Conservation (phyloP, 2,888 invertebrate species). For the Lasioglossum marginatum region DNA sequence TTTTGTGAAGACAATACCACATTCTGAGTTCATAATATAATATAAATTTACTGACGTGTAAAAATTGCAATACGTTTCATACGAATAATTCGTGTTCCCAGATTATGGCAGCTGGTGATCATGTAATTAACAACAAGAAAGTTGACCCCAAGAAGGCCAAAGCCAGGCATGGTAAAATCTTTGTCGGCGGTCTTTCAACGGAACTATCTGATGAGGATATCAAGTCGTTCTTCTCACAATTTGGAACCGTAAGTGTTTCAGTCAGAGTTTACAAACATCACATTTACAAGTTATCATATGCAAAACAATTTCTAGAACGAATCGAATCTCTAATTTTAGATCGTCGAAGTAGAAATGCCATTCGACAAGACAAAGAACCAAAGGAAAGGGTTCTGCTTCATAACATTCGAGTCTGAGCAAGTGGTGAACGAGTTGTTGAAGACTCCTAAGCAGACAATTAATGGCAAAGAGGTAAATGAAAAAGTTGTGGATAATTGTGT, state of each 20-base stretch:
- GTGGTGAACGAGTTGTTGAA: constrained; percentile 96
- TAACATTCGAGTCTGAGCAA: constrained; percentile 98
- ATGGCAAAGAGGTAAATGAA: constrained; percentile 93
- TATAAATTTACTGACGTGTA: background rate
- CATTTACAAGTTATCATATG: no score
- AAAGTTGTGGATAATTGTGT: background rate
- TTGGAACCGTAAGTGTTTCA: constrained; percentile 92
- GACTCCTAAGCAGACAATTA: constrained; percentile 96
- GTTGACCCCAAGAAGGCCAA: constrained; percentile 98
- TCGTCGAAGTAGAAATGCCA: constrained; percentile 98
- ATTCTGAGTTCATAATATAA: constrained; percentile 30
- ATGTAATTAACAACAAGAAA: constrained; percentile 97
- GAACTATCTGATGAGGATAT: constrained; percentile 97
- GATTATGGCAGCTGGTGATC: constrained; percentile 92
- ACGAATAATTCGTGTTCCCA: constrained; percentile 67
- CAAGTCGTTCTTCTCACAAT: constrained; percentile 95
- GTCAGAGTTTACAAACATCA: background rate
- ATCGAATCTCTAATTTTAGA: constrained; percentile 86
- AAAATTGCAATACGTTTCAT: constrained; percentile 5
- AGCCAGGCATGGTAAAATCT: constrained; percentile 97
- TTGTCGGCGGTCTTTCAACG: constrained; percentile 97
- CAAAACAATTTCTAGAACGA: constrained; percentile 1
- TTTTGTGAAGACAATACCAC: constrained; percentile 36
- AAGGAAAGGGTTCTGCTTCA: constrained; percentile 98
- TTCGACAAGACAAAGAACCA: constrained; percentile 99